phyloP scores from a whole-genome alignment of 92 coral and sea anemone genomes.

The Palythoa caribaeorum region DNA sequence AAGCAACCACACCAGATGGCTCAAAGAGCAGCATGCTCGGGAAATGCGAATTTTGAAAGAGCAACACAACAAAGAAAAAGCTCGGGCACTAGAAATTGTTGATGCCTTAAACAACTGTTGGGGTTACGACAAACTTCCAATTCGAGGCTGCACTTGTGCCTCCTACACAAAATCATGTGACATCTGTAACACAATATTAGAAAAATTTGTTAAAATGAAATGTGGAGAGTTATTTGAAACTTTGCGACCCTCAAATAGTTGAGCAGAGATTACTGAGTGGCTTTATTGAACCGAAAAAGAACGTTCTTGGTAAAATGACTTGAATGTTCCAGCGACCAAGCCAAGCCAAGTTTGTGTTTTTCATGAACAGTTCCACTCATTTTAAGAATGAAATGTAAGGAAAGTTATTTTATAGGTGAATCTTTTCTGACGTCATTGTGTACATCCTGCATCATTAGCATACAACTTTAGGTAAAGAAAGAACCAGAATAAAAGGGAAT shows the following conservation, averaged over 20 bases:
- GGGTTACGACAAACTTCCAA: conserved; percentile 85
- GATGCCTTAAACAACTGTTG: conserved; percentile 77
- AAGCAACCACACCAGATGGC: conserved; percentile 83
- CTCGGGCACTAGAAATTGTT: conserved; percentile 63
- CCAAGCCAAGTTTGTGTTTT: too few relatives aligned
- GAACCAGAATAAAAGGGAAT: too few relatives aligned
- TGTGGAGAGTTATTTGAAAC: conserved; percentile 78
- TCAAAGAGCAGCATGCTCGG: conserved; percentile 77
- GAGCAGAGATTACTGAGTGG: neutral
- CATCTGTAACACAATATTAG: conserved; percentile 78
- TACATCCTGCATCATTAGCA: too few relatives aligned
- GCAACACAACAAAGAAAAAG: conserved; percentile 71
- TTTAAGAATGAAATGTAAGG: too few relatives aligned
- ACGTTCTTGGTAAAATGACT: too few relatives aligned
- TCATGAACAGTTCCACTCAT: too few relatives aligned
- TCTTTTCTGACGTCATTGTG: too few relatives aligned
- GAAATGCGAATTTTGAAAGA: conserved; percentile 73
- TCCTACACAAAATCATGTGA: conserved; percentile 87
- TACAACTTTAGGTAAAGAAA: too few relatives aligned
- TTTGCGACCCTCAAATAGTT: conserved; percentile 21
- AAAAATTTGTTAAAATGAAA: conserved; percentile 79
- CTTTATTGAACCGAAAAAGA: too few relatives aligned
- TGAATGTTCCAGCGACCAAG: too few relatives aligned
- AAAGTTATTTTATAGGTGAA: too few relatives aligned
- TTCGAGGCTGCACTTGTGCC: conserved; percentile 87